Conservation (phyloP, 2,888 invertebrate species). For the Phrixothrix hirtus region DNA sequence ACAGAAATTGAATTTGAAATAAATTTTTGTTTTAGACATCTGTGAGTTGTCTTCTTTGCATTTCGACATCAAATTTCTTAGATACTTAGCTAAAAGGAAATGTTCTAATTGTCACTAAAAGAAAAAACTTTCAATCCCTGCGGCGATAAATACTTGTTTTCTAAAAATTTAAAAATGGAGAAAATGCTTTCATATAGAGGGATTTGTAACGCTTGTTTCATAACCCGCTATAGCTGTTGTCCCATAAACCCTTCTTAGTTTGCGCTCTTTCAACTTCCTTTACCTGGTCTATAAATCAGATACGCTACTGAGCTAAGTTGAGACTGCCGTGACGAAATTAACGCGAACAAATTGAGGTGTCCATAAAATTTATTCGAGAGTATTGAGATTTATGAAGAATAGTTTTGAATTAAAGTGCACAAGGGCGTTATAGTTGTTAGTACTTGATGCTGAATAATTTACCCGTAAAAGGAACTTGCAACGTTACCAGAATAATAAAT, state of each 20-base stretch:
- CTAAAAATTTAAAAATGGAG: neutral
- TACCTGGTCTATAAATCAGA: constrained; percentile 35
- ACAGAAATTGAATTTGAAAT: too few species aligned
- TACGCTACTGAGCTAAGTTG: constrained; percentile 23
- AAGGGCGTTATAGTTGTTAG: constrained; percentile 25
- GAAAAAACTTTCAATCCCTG: too few species aligned
- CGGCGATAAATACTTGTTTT: too few species aligned
- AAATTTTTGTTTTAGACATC: too few species aligned
- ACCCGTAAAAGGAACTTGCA: constrained; percentile 5
- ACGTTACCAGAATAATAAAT: constrained; percentile 7
- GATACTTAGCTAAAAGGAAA: too few species aligned
- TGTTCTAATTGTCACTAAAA: too few species aligned
- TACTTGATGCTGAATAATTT: constrained; percentile 7
- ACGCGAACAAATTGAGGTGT: constrained; percentile 43
- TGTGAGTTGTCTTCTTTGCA: too few species aligned
- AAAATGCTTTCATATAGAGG: constrained; percentile 9
- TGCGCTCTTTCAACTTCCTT: constrained; percentile 28
- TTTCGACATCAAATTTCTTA: too few species aligned
- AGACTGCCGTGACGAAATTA: constrained; percentile 42
- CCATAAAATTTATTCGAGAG: constrained; percentile 40
- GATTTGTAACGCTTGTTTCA: constrained; percentile 36
- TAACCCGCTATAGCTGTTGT: constrained; percentile 35
- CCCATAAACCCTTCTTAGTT: constrained; percentile 36
- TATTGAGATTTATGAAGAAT: constrained; percentile 38
- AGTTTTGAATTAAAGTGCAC: constrained; percentile 39